Evolutionary conservation across 23 tunicate genomes (phyloP), one percentile per base, ranked within the genome.

Genomic region (Styela clava): DNA sequence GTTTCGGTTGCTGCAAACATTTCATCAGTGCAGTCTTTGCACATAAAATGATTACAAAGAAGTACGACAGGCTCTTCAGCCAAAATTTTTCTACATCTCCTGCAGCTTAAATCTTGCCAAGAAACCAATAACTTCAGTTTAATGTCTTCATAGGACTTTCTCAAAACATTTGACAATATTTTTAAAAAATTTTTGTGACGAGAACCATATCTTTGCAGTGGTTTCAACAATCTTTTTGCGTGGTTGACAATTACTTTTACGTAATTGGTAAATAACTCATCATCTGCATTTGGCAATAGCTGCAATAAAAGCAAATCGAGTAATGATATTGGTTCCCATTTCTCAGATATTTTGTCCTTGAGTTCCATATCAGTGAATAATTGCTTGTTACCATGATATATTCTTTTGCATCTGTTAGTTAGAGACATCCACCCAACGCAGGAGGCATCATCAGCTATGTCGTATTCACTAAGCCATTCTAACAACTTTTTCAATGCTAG

Each of bases 81-180:
- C 52, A 85, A 3, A n/a, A 25, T 56, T 18, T 84, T 69, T 65
- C 30, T 26, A 83, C 95, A 85, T 21, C 36, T 1, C 28, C 31
- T 85, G 82, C 95, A 89, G 24, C 34, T 69, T 9, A 81, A n/a
- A 31, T 81, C 86, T 32, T 69, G 34, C 95, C 95, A 89, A 16
- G 64, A 30, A 36, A 88, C 74, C 29, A 89, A 61, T 33, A 89
- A 29, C 23, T 76, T 76, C 52, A 85, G 37, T 24, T 78, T 34
- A 52, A 89, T 67, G 18, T 85, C 89, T 61, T 74, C 56, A n/a
- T 24, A 35, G 32, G 80, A 85, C 19, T 73, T 69, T 25, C 74
- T 63, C 79, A 89, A 56, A 12, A 63, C 74, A 2, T 81, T 85
- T 30, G 80, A 80, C 30, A 85, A 31, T 19, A 85, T 74, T 18